These are phyloP conservation scores for Solea solea DNA, from an alignment of 2,113 vertebrate species.

Conservation along the genomic window DNA sequence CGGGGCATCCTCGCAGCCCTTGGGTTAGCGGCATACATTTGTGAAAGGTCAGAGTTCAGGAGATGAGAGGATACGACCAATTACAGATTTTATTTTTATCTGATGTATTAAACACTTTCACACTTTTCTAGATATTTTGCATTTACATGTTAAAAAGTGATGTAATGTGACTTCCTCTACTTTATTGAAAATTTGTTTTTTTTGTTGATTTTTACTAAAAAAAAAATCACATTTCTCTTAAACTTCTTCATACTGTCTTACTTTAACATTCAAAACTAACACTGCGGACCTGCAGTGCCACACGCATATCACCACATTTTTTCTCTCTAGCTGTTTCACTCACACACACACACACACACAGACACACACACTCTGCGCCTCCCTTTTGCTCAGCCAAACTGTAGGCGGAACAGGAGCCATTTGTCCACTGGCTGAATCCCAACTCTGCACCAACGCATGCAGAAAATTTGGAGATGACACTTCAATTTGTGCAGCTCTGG, in stretches of 20 bases:
- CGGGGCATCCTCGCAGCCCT: slow-evolving; percentile 38
- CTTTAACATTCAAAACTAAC: slow-evolving; percentile 33
- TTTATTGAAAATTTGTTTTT: background rate
- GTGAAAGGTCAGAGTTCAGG: slow-evolving; percentile 54
- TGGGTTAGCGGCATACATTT: slow-evolving; percentile 44
- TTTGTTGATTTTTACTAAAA: background rate
- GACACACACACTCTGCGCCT: slow-evolving; percentile 1
- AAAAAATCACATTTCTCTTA: background rate
- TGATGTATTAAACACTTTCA: background rate
- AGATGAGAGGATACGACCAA: slow-evolving; percentile 43
- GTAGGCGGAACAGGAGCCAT: slow-evolving; percentile 69
- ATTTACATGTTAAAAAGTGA: background rate
- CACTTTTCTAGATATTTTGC: background rate
- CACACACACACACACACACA: slow-evolving; percentile 20
- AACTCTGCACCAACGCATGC: slow-evolving; percentile 73
- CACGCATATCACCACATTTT: slow-evolving; percentile 9
- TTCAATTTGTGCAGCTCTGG: slow-evolving; percentile 76
- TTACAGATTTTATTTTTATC: slow-evolving; percentile 5
- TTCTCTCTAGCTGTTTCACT: background rate
- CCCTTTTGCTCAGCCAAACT: slow-evolving; percentile 62
- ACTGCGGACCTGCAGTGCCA: slow-evolving; percentile 40
- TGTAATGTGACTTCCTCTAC: background rate
- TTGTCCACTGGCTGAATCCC: slow-evolving; percentile 75
- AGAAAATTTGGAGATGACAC: slow-evolving; percentile 80
- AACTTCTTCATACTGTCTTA: slow-evolving; percentile 7